Conservation (phyloP, 1,140 invertebrate genomes). For the Phymastichus coffea region DNA sequence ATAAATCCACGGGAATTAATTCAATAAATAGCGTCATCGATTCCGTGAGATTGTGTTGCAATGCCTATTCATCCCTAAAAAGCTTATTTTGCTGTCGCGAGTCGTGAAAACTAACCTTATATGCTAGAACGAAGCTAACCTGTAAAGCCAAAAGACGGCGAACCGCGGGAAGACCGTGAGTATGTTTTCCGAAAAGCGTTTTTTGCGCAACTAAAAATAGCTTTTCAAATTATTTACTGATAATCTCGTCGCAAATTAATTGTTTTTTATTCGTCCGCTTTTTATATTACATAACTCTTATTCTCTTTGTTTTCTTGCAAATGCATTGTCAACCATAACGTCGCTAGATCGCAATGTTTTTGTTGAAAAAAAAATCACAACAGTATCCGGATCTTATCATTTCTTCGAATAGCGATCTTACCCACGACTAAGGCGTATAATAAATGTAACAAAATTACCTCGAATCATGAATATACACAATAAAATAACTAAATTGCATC, state of each 20-base stretch:
- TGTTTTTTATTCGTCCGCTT: not conserved
- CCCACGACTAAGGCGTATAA: too few relatives aligned
- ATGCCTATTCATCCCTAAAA: not conserved
- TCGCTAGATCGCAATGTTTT: slow-evolving; percentile 19
- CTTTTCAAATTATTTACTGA: not conserved
- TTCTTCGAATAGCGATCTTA: slow-evolving; percentile 6
- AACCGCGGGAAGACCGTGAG: slow-evolving; percentile 25
- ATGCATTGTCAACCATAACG: slow-evolving; percentile 4
- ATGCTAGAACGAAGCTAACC: slow-evolving; percentile 20
- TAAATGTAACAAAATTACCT: too few relatives aligned
- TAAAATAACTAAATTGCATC: not conserved
- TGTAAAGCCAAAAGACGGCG: slow-evolving; percentile 3
- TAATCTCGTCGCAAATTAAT: not conserved
- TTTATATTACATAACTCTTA: slow-evolving; percentile 8
- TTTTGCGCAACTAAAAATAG: slow-evolving; percentile 13
- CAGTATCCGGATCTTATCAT: not conserved
- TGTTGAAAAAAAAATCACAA: slow-evolving; percentile 7
- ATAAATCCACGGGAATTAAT: slow-evolving; percentile 1
- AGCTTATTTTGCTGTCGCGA: not conserved
- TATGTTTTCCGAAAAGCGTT: slow-evolving; percentile 16
- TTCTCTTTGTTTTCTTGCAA: slow-evolving; percentile 11
- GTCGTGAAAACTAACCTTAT: slow-evolving; percentile 1
- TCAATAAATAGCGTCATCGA: not conserved
- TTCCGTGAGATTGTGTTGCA: not conserved
- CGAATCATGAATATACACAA: not conserved